A percentile compares a stretch with the other conserved stretches of the same genome.
phyloP scores from a whole-genome alignment of 2,113 vertebrate genomes.

The Tetrao urogallus region DNA sequence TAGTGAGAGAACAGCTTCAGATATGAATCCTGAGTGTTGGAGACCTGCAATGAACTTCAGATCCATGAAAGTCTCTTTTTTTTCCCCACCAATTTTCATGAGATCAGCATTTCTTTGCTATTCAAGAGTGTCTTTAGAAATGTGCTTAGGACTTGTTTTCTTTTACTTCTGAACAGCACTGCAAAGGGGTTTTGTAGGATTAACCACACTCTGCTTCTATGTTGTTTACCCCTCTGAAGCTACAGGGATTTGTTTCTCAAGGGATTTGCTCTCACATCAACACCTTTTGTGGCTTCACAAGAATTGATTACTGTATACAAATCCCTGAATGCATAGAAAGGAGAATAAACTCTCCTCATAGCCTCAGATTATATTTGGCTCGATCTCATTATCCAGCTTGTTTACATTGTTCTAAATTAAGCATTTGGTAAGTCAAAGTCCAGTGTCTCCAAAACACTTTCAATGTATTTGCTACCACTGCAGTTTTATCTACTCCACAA shows the following conservation, averaged over 20 bases:
- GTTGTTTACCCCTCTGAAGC: not conserved
- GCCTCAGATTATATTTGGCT: not conserved
- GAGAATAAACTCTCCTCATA: not conserved
- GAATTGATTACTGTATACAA: not conserved
- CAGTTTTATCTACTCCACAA: not conserved
- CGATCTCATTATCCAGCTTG: not conserved
- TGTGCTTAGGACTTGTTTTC: not conserved
- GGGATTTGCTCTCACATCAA: not conserved
- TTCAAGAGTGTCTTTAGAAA: not conserved
- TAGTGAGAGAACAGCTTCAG: not conserved
- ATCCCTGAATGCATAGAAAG: not conserved
- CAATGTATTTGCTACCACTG: not conserved
- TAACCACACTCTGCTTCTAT: not conserved
- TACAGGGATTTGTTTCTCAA: not conserved
- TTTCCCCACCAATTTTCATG: not conserved
- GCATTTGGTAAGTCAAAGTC: not conserved
- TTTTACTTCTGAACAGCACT: not conserved
- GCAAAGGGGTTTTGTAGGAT: not conserved
- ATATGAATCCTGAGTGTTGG: not conserved
- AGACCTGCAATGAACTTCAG: not conserved
- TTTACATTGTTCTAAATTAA: slow-evolving; percentile 39
- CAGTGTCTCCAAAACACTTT: not conserved
- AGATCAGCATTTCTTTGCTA: not conserved
- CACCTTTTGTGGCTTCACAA: not conserved
- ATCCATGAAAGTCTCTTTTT: not conserved